phyloP scores from a whole-genome alignment of 2,113 vertebrate genomes.

The Corvus hawaiiensis region DNA sequence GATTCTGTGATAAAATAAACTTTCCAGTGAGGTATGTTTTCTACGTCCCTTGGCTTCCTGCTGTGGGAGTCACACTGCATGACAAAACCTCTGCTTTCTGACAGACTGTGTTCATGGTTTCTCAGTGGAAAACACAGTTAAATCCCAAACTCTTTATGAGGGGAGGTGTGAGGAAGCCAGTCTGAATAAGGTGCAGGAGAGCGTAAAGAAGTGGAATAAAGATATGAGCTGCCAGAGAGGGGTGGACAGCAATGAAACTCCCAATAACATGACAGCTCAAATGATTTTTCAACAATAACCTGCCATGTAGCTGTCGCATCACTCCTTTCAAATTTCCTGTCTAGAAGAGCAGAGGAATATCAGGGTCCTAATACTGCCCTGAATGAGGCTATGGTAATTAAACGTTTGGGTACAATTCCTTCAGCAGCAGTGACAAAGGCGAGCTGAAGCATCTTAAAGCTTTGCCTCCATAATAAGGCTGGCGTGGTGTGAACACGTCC shows the following conservation, averaged over 20 bases:
- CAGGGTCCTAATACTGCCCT: not conserved
- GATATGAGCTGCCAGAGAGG: not conserved
- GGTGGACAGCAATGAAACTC: not conserved
- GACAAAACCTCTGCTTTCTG: not conserved
- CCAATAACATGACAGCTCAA: not conserved
- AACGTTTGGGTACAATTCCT: not conserved
- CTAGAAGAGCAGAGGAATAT: not conserved
- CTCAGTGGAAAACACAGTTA: not conserved
- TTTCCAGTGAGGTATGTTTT: slow-evolving; percentile 57
- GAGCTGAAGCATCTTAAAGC: slow-evolving; percentile 22
- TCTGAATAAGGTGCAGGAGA: not conserved
- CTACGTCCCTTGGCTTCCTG: slow-evolving; percentile 14
- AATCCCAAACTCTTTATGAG: not conserved
- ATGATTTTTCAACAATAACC: not conserved
- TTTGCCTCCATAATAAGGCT: not conserved
- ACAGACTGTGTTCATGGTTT: not conserved
- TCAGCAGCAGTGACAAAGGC: not conserved
- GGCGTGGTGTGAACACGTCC: not conserved
- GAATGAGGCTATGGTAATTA: not conserved
- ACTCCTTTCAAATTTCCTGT: not conserved
- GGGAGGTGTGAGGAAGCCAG: not conserved
- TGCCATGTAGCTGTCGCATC: not conserved
- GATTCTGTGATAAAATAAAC: slow-evolving; percentile 52
- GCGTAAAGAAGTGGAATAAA: not conserved
- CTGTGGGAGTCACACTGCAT: not conserved